These are phyloP conservation scores for Ailurus styani DNA, from an alignment of 2,113 vertebrate species.

Conservation along the genomic window DNA sequence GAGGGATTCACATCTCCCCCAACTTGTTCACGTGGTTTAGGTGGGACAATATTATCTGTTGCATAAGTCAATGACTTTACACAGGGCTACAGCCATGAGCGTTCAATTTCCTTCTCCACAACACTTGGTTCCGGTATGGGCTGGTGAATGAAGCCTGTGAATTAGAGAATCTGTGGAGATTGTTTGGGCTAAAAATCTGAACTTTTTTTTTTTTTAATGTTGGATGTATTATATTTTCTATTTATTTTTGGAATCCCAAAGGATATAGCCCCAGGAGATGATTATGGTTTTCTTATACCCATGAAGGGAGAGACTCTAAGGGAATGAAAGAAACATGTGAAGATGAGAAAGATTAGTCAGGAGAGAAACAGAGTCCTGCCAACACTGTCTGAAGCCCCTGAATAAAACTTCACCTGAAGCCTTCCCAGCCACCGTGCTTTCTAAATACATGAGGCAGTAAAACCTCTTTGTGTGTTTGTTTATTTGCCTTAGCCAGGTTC, in stretches of 20 bases:
- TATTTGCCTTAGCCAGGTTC: not conserved
- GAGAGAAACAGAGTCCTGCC: not conserved
- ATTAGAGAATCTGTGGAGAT: not conserved
- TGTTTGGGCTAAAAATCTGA: not conserved
- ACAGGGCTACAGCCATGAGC: not conserved
- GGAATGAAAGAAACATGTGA: not conserved
- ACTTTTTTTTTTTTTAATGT: not conserved
- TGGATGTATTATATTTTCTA: not conserved
- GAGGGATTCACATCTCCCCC: not conserved
- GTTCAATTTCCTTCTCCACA: not conserved
- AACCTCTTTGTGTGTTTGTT: not conserved
- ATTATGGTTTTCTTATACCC: not conserved
- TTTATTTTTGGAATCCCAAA: not conserved
- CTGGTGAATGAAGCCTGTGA: not conserved
- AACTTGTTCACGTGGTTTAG: not conserved
- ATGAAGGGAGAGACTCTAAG: not conserved
- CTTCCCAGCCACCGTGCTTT: not conserved
- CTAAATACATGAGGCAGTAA: not conserved
- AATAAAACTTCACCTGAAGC: not conserved
- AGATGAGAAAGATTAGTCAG: not conserved
- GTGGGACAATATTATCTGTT: not conserved
- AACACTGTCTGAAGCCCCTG: not conserved
- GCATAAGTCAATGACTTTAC: not conserved
- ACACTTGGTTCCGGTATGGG: not conserved
- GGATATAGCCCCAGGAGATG: not conserved